These are phyloP conservation scores for Triplophysa tibetana DNA, from an alignment of 2,113 vertebrate species.

Conservation along the genomic window DNA sequence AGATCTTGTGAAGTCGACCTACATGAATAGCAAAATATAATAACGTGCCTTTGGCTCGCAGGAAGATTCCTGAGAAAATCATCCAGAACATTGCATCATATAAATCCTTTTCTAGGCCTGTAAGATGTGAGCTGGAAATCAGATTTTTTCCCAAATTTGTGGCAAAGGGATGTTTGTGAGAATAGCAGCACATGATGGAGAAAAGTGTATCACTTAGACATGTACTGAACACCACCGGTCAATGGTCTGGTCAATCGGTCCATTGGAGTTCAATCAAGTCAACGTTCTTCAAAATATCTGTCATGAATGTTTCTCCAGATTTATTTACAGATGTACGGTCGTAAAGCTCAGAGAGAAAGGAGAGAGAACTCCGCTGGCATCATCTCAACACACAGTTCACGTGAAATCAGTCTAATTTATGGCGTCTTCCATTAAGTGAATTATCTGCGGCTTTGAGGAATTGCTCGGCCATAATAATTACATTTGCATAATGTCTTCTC, in stretches of 20 bases:
- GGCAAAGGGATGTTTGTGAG: too few relatives aligned
- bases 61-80: neutral
- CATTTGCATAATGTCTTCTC: constrained; percentile 71
- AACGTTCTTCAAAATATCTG: too few relatives aligned
- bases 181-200: too few relatives aligned
- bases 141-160: neutral
- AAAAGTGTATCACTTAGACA: too few relatives aligned
- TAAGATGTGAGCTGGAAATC: neutral
- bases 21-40: neutral
- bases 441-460: constrained; percentile 65
- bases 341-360: too few relatives aligned
- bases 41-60: neutral
- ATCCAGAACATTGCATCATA: neutral
- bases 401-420: constrained; percentile 52
- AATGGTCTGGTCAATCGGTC: too few relatives aligned
- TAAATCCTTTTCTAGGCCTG: neutral
- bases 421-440: constrained; percentile 54
- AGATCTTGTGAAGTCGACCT: too few relatives aligned
- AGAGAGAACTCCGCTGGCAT: neutral
- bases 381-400: constrained; percentile 50
- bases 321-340: too few relatives aligned
- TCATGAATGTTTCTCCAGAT: too few relatives aligned
- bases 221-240: too few relatives aligned
- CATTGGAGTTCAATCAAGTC: too few relatives aligned
- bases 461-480: constrained; percentile 62